Evolutionary conservation across 2,113 vertebrate genomes (phyloP), one percentile per base, ranked within the genome.

Genomic region (Notarius lentiginosus): DNA sequence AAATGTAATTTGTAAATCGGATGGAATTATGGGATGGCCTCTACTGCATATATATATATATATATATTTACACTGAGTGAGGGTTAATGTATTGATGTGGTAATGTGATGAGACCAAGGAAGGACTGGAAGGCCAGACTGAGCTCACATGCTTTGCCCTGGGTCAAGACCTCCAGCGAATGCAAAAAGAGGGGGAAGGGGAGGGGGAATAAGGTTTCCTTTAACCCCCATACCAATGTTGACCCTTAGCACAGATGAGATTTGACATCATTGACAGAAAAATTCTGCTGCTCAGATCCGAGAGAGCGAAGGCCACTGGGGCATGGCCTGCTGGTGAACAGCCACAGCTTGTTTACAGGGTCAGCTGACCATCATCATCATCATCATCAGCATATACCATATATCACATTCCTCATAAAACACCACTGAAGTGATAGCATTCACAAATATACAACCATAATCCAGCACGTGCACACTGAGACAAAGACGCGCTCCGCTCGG

Each of bases 221-320:
- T 24, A 3, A 79, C 27, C 76, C 89, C 22, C 89, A 92, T 87
- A 68, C 53, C 60, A 73, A 41, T 84, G 91, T 91, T 91, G 90
- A 91, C 65, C 90, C 86, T 89, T 92, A 90, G 56, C 86, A 22
- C 51, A 84, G 81, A 88, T 92, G 94, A 90, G 92, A 92, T 93
- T 95, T 96, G 95, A 96, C 95, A 96, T 96, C 94, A 95, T 95
- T 95, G 91, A 90, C 90, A 92, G 93, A 92, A 94, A 70, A 73
- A 66, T 73, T 73, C 68, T 73, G 55, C 70, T 84, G 83, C 70
- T 84, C 83, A 20, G 91, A 89, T 81, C 92, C 89, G 84, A 84
- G 85, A 87, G 88, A 75, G 91, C 91, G 90, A 82, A 87, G 83
- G 85, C 91, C 88, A 81, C 79, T 81, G 79, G 47, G 88, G 89